Base-by-base conservation (phyloP, 2,797 vertebrate species). In the Harpagifer antarcticus region DNA sequence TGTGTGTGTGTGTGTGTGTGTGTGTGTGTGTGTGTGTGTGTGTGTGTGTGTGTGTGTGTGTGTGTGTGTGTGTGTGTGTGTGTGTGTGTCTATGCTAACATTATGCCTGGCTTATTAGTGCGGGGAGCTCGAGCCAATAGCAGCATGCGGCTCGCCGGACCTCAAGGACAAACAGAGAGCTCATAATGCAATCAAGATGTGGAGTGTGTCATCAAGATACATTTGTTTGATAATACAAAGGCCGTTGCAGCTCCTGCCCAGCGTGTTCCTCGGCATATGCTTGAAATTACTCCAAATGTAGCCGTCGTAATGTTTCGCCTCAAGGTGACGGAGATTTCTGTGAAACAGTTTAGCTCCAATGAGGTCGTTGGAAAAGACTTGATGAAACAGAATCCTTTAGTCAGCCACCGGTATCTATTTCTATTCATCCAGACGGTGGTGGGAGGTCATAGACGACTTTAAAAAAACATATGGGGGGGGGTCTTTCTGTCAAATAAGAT, bases 61-160 rank as follows among this genome's bases (percentile, higher is more conserved):
- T 23, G 23, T 23, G 23, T 23, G 23, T 23, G 20, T 23, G 23
- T 23, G 23, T 23, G 23, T 23, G 23, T 23, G 23, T 23, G 23
- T 23, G 23, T 23, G 23, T 23, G 23, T 23, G 23, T 23, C 23
- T 23, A 23, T 69, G 76, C 82, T 81, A 89, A 86, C 83, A 74
- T 86, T 86, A 81, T 58, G 84, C 86, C 75, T 50, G 82, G 73
- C 88, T 87, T 91, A 89, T 94, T 93, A 93, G 87, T 45, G 70
- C 75, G 3, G 33, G 61, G 58, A 68, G 82, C 52, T 60, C 52
- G 8, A 75, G 90, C 88, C 88, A 90, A 80, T 69, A 79, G 81
- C 86, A 74, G 77, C 75, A 33, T 76, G 86, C 83, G 79, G 88
- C 82, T 84, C 64, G 43, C 73, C 40, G 53, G 67, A 80, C 84